Base-by-base conservation (phyloP, 2,888 invertebrate genomes). In the Cephalotes varians region DNA sequence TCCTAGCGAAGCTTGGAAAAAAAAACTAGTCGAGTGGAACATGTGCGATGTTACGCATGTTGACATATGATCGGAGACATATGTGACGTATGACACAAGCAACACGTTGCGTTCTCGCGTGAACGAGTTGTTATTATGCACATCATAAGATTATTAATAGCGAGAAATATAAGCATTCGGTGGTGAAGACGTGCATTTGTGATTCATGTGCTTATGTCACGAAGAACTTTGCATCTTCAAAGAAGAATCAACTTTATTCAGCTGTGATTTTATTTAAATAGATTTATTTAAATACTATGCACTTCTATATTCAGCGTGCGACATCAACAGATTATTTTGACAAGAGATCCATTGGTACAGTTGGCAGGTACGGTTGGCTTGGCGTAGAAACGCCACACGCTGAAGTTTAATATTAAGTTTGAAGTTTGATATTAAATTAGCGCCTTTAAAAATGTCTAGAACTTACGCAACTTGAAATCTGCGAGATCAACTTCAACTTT, bases 101-200 rank as follows among this genome's bases (percentile, higher is more conserved):
- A 65, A 44, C 71, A 44, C 71, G 25, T 47, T 60, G 56, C 44
- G 34, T 47, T 28, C 60, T 76, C 25, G 51, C 37, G 37, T 62
- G 73, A 60, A n/a, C 58, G 25, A 1, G 7, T 31, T 44, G 47
- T 76, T 80, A 74, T 79, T 60, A 28, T n/a, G 77, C 37, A 40
- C n/a, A 80, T 76, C 60, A 31, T n/a, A 31, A 28, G n/a, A 28
- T 60, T 76, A 76, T 76, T 80, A 73, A 80, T 80, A 80, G 77
- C 47, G 12, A 47, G n/a, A 2, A 25, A 28, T n/a, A 34, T 47
- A 58, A 79, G n/a, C 80, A 28, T 28, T 51, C 21, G 77, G 49
- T 25, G 44, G 9, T 3, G 64, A 7, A 64, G 28, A 28, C n/a
- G 44, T 69, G 12, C 31, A 56, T 77, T 65, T 64, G 51, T 64